phyloP scores from a whole-genome alignment of 2,888 invertebrate genomes.

The Andricus quercusramuli region DNA sequence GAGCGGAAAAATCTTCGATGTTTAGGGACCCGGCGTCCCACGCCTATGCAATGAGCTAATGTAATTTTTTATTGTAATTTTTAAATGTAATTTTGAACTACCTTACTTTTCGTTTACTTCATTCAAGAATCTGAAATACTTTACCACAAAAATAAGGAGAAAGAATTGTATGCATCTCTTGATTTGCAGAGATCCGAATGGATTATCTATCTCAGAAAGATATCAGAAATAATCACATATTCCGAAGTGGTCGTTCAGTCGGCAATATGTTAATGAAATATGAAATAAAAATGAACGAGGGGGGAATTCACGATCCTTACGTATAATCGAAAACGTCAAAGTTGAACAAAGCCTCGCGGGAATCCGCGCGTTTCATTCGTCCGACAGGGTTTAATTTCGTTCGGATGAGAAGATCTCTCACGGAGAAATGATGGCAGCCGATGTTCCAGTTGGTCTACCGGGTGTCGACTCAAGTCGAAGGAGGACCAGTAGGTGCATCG shows the following conservation, averaged over 20 bases:
- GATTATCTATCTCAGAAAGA: neutral
- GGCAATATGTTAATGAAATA: constrained; percentile 53
- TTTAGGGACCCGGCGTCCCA: no score
- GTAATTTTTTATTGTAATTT: no score
- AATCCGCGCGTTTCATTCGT: constrained; percentile 75
- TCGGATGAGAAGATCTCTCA: constrained; percentile 70
- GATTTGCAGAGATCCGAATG: neutral
- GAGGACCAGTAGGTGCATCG: constrained; percentile 72
- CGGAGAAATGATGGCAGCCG: constrained; percentile 58
- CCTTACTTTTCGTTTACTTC: no score
- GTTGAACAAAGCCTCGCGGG: constrained; percentile 71
- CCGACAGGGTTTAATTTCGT: constrained; percentile 78
- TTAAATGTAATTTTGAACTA: no score
- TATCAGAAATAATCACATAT: constrained; percentile 21
- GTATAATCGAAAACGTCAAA: constrained; percentile 75
- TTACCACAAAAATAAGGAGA: neutral
- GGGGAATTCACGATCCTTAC: constrained; percentile 59
- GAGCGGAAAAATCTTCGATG: no score
- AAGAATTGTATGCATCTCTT: neutral
- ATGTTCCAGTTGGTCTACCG: constrained; percentile 47
- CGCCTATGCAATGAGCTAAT: no score
- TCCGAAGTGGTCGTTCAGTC: constrained; percentile 10
- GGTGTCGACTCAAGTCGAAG: constrained; percentile 48
- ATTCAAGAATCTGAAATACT: no score
- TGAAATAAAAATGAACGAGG: constrained; percentile 57